phyloP scores from a whole-genome alignment of 1,140 invertebrate species.

The Papilio polytes region DNA sequence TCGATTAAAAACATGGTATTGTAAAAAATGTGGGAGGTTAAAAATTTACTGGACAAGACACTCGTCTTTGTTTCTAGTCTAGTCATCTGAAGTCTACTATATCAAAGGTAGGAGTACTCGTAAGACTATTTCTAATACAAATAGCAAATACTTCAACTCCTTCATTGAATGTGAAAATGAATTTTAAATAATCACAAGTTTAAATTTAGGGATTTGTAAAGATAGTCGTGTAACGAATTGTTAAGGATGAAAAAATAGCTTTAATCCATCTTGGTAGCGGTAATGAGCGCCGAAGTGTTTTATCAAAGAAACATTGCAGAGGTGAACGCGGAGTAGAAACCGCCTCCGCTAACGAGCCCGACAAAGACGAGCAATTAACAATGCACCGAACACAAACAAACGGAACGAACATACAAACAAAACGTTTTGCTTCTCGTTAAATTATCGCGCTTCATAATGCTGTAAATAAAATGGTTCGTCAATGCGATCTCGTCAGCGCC shows the following conservation, averaged over 20 bases:
- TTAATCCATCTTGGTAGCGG: background rate
- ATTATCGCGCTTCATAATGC: constrained; percentile 62
- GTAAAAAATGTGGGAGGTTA: too few relatives aligned
- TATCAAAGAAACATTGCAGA: constrained; percentile 34
- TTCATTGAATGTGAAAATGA: too few relatives aligned
- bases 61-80: too few relatives aligned
- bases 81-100: too few relatives aligned
- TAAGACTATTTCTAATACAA: too few relatives aligned
- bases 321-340: background rate
- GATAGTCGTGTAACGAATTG: background rate
- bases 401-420: constrained; percentile 37
- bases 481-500: constrained; percentile 41
- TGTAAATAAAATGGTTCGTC: constrained; percentile 55
- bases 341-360: background rate
- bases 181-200: too few relatives aligned
- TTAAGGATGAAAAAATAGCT: background rate
- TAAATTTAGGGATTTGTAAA: background rate
- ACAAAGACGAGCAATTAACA: constrained; percentile 36
- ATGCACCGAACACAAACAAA: constrained; percentile 36
- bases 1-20: too few relatives aligned
- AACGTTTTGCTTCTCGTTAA: constrained; percentile 57
- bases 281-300: constrained; percentile 31
- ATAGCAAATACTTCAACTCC: too few relatives aligned
- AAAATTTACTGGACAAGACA: too few relatives aligned
- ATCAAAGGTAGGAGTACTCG: too few relatives aligned